phyloP scores from a whole-genome alignment of 2,888 invertebrate genomes.

The Agapetus fuscipes region DNA sequence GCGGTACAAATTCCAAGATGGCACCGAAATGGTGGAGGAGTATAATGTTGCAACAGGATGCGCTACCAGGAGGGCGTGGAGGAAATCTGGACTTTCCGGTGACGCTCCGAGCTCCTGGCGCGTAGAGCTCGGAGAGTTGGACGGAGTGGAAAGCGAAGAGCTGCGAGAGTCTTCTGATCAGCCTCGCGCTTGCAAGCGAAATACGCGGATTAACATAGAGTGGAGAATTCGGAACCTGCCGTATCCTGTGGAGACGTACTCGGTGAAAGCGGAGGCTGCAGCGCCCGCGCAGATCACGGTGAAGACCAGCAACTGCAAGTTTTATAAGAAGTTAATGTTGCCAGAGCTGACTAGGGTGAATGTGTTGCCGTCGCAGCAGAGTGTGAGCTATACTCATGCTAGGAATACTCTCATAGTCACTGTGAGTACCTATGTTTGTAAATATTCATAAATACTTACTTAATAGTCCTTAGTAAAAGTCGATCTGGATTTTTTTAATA shows the following conservation, averaged over 20 bases:
- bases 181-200: conserved; percentile 60
- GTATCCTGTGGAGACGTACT: conserved; percentile 62
- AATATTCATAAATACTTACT: background rate
- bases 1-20: no score
- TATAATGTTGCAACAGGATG: no score
- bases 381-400: background rate
- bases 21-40: no score
- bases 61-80: no score
- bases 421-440: background rate
- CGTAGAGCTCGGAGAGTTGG: no score
- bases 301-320: background rate
- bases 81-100: no score
- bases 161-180: no score
- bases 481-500: no score
- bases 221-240: conserved; percentile 76
- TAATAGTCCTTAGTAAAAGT: no score
- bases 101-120: no score
- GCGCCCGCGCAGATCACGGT: background rate
- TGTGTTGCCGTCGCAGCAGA: background rate
- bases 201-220: conserved; percentile 65
- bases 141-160: no score
- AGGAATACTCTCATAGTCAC: background rate
- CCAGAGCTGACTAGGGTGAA: background rate
- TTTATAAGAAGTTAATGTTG: background rate
- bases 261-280: conserved; percentile 52